phyloP scores from a whole-genome alignment of 2,113 vertebrate genomes.

The Entomyzon cyanotis region DNA sequence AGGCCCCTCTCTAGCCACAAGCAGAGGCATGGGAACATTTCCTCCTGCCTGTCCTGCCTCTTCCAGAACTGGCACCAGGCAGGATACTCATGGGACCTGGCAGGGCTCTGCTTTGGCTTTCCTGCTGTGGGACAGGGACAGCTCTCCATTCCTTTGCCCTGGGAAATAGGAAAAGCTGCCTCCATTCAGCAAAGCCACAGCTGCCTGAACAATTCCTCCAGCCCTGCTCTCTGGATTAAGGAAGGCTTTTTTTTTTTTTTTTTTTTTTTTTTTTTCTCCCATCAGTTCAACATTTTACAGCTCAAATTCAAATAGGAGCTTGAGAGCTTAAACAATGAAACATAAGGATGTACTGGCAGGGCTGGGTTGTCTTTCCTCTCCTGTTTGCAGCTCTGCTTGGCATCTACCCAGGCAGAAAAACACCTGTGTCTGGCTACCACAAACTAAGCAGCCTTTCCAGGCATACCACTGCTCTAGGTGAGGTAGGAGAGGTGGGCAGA shows the following conservation, averaged over 20 bases:
- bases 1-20: background rate
- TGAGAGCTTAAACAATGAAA: slow-evolving; percentile 49
- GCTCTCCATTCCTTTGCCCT: background rate
- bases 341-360: background rate
- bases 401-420: background rate
- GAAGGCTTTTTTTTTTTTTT: background rate
- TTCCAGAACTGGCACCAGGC: background rate
- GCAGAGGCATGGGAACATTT: background rate
- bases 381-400: background rate
- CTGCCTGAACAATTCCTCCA: background rate
- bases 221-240: background rate
- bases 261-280: background rate
- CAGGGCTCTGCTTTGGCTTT: background rate
- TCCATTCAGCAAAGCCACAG: background rate
- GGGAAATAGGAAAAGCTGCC: background rate
- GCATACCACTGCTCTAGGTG: background rate
- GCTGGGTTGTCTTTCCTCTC: background rate
- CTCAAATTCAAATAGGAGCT: slow-evolving; percentile 37
- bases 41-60: background rate
- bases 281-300: slow-evolving; percentile 51
- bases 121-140: background rate
- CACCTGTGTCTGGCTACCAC: background rate
- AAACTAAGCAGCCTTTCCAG: background rate
- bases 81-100: background rate
- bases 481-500: rapidly evolving